phyloP scores from a whole-genome alignment of 1,140 invertebrate genomes.

The Leptinotarsa texana region DNA sequence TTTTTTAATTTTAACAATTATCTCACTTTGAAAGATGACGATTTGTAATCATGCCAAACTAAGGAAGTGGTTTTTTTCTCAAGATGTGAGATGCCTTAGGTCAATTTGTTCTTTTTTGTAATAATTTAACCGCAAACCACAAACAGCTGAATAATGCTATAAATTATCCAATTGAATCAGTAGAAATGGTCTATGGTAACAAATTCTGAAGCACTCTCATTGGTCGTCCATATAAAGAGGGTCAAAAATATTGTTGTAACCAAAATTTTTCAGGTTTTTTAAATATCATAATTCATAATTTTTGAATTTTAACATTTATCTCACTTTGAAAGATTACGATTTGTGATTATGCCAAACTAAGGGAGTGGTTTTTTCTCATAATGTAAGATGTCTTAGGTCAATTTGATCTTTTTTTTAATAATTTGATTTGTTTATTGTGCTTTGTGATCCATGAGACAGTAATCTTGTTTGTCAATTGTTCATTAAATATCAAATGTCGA shows the following conservation, averaged over 20 bases:
- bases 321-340: background rate
- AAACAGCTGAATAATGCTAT: background rate
- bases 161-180: background rate
- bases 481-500: too few species aligned
- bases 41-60: background rate
- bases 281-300: background rate
- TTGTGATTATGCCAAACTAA: background rate
- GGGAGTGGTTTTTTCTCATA: too few species aligned
- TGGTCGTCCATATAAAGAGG: background rate
- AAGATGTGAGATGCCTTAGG: too few species aligned
- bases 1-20: background rate
- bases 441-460: too few species aligned
- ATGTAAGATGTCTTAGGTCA: too few species aligned
- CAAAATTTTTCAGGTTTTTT: too few species aligned
- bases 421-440: too few species aligned
- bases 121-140: background rate
- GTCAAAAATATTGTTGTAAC: background rate
- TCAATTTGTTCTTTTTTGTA: too few species aligned
- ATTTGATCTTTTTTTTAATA: too few species aligned
- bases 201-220: background rate
- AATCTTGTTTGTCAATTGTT: too few species aligned
- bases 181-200: background rate
- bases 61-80: too few species aligned
- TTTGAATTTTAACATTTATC: background rate
- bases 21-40: background rate